Base-by-base conservation (phyloP, 2,113 vertebrate genomes). In the Notarius lentiginosus region DNA sequence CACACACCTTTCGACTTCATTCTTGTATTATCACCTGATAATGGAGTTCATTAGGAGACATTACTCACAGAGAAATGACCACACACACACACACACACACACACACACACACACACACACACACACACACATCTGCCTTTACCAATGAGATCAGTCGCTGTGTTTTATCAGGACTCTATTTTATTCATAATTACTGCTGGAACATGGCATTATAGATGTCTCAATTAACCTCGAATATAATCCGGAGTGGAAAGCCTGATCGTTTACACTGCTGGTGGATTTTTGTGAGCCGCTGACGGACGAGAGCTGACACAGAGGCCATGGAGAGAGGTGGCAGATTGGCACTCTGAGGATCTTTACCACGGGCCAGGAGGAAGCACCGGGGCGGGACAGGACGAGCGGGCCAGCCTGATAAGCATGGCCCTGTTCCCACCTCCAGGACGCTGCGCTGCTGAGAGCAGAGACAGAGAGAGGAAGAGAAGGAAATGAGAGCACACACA, bases 41-140 rank as follows among this genome's bases (percentile, higher is more conserved):
- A 98, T 97, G 97, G 98, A 97, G 98, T 99, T 99, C 97, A 98
- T 99, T 98, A 98, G 96, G 95, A 96, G 96, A 92, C 97, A 97
- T 97, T 97, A 98, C 96, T 97, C 96, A 96, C 97, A 97, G 96
- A 96, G 96, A 95, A 96, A 96, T 97, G 97, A 97, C 96, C 97
- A 84, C 81, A 84, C 73, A 2, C 53, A 9, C n/a, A n/a, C n/a
- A n/a, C 34, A 34, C 34, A 34, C 34, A 34, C 34, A 34, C 34
- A 34, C 34, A 34, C 34, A 41, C 34, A 41, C n/a, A n/a, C n/a
- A n/a, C n/a, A n/a, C n/a, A n/a, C n/a, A n/a, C 30, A 30, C 30
- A 30, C 30, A 30, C 30, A 30, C 30, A 30, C 30, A 30, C 30
- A 30, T 30, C 30, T 30, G 30, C 30, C 30, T 30, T 30, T 30